Evolutionary conservation across 2,797 vertebrate genomes (phyloP), one percentile per base, ranked within the genome.

Genomic region (Gobionotothen gibberifrons): DNA sequence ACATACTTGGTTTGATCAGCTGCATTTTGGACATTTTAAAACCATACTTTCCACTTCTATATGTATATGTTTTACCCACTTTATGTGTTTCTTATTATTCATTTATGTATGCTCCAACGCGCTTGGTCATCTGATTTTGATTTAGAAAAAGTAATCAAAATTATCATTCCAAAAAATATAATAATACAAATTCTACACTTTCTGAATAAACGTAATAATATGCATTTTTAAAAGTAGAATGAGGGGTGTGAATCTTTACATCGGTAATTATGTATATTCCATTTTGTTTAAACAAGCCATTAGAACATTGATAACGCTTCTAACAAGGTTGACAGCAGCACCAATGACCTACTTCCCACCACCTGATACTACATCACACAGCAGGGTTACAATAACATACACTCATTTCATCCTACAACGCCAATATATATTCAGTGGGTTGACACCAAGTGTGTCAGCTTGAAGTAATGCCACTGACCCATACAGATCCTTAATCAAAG

Each of bases 351-450:
- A 43, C 53, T 48, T 14, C 14, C 62, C 44, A 59, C 61, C 49
- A 74, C 54, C 62, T 79, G 66, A 60, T 51, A 56, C 70, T 42
- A 26, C 32, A 54, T 48, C 46, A 70, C 15, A 49, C 7, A 12
- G 40, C 46, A 47, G 2, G 13, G 13, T 42, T 42, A 60, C 43
- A 51, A 44, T 42, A 16, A 36, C 3, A 32, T 12, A 61, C 49
- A 11, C 42, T 59, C 55, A 46, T 29, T 21, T 11, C 39, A 0
- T 16, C 16, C 42, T 19, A 19, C 73, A 72, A 29, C 49, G 59
- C 15, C 39, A 46, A 5, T 13, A 6, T 16, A 63, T 16, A 16
- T 52, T 47, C 7, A 49, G 32, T 21, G 29, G 57, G 68, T 19
- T 40, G 44, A n/a, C 36, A 58, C 10, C 44, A n/a, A 11, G 16